Evolutionary conservation across 2,113 vertebrate genomes (phyloP), one percentile per base, ranked within the genome.

Genomic region (Tupaia chinensis): DNA sequence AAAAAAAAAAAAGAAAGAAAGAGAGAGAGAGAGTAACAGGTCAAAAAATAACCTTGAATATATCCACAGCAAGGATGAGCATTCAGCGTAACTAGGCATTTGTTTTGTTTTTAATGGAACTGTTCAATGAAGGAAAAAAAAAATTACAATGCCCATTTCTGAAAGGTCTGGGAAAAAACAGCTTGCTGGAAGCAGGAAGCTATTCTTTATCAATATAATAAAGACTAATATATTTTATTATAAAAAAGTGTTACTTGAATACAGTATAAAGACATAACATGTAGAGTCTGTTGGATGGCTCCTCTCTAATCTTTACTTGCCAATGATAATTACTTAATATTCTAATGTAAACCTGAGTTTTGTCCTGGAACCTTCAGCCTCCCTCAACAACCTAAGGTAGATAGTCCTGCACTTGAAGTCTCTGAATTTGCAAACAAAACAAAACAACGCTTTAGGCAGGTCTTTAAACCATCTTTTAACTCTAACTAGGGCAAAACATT

Each of bases 181-280:
- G 5, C 44, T 69, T 91, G 54, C 69, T 82, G n/a, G 54, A 96
- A 85, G 79, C 66, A 54, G 0, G 22, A 3, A 79, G 65, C 32
- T 61, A 81, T 56, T 88, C 22, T 91, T 34, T 22, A 78, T 93
- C 74, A 85, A 68, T 65, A 29, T 61, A 61, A 77, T 27, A 80
- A 86, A 76, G 32, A 93, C 10, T 54, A 68, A 60, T 65, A 84
- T 54, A 17, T 91, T 91, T 74, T 81, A 81, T 86, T 58, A 44
- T 90, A 74, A 63, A 53, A 66, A 90, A 79, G 27, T 81, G 22
- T 74, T 84, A 32, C 54, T 72, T 60, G 63, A 93, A 78, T 56
- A 81, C 81, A 93, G 89, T 73, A 83, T 89, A 82, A 82, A 77
- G n/a, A 84, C 60, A 66, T 81, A 88, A 82, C 81, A 76, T 54